Conservation (phyloP, 2,113 vertebrate species). For the Emydura subglobosa region DNA sequence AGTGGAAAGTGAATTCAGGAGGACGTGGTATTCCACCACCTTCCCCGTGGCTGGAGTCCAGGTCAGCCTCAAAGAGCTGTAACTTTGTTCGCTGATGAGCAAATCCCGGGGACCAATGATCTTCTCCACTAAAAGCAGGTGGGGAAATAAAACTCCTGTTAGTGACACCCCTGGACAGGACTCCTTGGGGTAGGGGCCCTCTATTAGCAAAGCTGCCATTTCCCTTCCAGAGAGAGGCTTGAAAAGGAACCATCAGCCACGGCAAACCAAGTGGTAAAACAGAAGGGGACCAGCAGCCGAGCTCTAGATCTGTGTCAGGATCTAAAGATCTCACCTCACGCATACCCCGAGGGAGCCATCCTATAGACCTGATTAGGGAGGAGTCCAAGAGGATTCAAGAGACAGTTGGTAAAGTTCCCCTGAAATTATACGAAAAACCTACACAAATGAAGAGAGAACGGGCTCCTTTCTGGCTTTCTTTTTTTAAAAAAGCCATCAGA, state of each 20-base stretch:
- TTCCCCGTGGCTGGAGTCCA: slow-evolving; percentile 88
- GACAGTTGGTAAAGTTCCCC: background rate
- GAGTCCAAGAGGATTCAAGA: background rate
- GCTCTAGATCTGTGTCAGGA: background rate
- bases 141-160: background rate
- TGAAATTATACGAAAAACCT: background rate
- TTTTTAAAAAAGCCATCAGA: background rate
- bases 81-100: slow-evolving; percentile 79
- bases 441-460: background rate
- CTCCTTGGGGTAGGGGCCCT: fast-evolving
- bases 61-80: slow-evolving; percentile 85
- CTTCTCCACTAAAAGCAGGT: slow-evolving; percentile 71
- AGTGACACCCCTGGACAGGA: background rate
- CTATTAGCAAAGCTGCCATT: fast-evolving
- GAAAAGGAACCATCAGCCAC: background rate
- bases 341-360: background rate
- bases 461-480: background rate
- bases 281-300: background rate
- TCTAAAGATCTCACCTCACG: background rate
- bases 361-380: background rate
- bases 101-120: slow-evolving; percentile 83
- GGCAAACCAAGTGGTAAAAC: background rate
- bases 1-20: slow-evolving; percentile 75
- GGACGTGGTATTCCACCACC: slow-evolving; percentile 82
- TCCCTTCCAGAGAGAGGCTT: fast-evolving